These are phyloP conservation scores for Danaus plexippus DNA, from an alignment of 1,140 invertebrate genomes.

Conservation along the genomic window DNA sequence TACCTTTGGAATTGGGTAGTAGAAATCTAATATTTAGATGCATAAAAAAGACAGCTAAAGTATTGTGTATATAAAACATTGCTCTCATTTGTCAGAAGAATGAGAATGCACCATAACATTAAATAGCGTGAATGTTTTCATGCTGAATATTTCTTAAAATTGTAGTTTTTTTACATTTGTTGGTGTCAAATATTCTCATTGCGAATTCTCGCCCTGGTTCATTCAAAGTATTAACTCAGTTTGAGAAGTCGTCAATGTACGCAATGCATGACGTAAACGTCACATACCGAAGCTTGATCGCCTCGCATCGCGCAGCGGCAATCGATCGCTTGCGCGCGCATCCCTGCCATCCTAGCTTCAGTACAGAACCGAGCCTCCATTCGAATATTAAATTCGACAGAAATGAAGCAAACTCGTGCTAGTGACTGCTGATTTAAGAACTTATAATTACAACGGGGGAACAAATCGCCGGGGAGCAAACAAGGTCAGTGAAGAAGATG, in stretches of 20 bases:
- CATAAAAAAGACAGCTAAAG: too few relatives aligned
- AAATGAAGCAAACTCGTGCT: slow-evolving; percentile 60
- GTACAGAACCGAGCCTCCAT: slow-evolving; percentile 42
- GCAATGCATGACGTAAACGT: slow-evolving; percentile 65
- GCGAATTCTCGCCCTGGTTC: slow-evolving; percentile 11
- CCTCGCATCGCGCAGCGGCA: slow-evolving; percentile 54
- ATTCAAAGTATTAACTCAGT: slow-evolving; percentile 22
- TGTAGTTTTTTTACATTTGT: too few relatives aligned
- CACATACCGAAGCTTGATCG: slow-evolving; percentile 35
- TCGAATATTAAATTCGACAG: slow-evolving; percentile 57
- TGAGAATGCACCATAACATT: too few relatives aligned
- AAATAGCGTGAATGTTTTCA: too few relatives aligned
- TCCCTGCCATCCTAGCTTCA: slow-evolving; percentile 46
- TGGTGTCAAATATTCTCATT: too few relatives aligned
- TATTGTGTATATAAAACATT: too few relatives aligned
- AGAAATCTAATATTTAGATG: too few relatives aligned
- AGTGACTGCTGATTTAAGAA: slow-evolving; percentile 39
- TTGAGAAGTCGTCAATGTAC: slow-evolving; percentile 55
- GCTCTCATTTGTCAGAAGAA: too few relatives aligned
- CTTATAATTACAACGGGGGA: slow-evolving; percentile 22
- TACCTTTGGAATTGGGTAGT: too few relatives aligned
- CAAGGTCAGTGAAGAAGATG: slow-evolving; percentile 35
- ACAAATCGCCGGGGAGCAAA: slow-evolving; percentile 15
- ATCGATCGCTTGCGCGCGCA: slow-evolving; percentile 69
- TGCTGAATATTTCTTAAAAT: too few relatives aligned